Conservation (phyloP, 2,797 vertebrate species). For the Dallia pectoralis region DNA sequence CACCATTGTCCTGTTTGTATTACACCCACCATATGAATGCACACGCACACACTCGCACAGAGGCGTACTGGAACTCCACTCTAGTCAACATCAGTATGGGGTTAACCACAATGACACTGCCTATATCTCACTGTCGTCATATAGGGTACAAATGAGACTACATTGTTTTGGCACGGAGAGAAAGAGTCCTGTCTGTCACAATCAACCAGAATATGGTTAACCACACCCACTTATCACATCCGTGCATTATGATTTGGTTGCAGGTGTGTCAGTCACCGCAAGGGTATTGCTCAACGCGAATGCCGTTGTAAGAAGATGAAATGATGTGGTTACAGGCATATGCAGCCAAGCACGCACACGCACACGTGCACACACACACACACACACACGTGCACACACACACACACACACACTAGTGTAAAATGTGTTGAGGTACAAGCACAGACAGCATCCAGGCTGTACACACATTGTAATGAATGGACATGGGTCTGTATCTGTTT, state of each 20-base stretch:
- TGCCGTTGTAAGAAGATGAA: neutral
- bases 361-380: neutral
- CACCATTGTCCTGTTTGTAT: neutral
- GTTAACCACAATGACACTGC: neutral
- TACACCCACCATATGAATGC: neutral
- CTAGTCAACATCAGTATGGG: neutral
- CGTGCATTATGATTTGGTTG: neutral
- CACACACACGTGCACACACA: conserved; percentile 1
- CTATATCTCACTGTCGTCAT: neutral
- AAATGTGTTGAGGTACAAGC: neutral
- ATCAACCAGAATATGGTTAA: neutral
- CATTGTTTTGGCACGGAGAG: too few species aligned
- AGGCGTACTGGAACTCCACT: neutral
- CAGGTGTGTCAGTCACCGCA: neutral
- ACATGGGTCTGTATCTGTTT: neutral
- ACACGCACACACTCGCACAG: neutral
- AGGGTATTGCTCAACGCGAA: neutral
- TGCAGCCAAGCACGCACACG: neutral
- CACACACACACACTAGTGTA: neutral
- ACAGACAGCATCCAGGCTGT: neutral
- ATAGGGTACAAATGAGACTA: too few species aligned
- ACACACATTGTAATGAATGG: neutral
- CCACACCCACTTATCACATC: neutral
- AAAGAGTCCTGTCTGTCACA: too few species aligned
- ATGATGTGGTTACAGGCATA: neutral